A percentile compares a stretch with the other conserved stretches of the same genome.
Conservation (phyloP, 2,888 invertebrate genomes). For the Alloplasta piceator region DNA sequence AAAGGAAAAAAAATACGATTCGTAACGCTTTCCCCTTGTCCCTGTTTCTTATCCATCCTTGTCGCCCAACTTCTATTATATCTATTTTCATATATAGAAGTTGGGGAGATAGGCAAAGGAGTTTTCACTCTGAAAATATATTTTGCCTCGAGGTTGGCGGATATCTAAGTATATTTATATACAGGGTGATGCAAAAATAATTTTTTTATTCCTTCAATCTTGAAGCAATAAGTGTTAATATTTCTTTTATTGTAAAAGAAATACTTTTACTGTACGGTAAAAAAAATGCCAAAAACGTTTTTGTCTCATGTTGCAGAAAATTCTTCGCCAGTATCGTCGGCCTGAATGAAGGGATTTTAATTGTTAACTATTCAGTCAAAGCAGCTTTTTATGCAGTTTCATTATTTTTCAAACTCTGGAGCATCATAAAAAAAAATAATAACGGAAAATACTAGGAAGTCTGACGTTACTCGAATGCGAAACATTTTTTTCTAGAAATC, state of each 20-base stretch:
- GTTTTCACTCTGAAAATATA: conserved; percentile 62
- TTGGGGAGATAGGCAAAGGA: conserved; percentile 63
- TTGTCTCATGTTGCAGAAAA: too few relatives aligned
- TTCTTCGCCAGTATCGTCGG: too few relatives aligned
- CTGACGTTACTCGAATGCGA: too few relatives aligned
- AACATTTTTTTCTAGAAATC: too few relatives aligned
- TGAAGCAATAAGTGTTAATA: not conserved
- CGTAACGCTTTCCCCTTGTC: conserved; percentile 36
- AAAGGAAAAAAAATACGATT: conserved; percentile 44
- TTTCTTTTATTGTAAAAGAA: not conserved
- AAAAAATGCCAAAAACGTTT: too few relatives aligned
- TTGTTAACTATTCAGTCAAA: too few relatives aligned
- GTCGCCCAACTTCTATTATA: not conserved
- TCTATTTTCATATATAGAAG: conserved; percentile 35
- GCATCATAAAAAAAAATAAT: too few relatives aligned
- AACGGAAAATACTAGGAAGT: too few relatives aligned
- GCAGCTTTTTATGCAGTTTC: too few relatives aligned
- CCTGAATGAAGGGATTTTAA: too few relatives aligned
- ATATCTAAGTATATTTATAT: conserved; percentile 26
- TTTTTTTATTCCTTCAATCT: not conserved
- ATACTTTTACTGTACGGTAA: too few relatives aligned
- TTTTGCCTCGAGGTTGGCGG: conserved; percentile 44
- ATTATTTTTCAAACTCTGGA: too few relatives aligned
- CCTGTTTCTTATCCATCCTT: conserved; percentile 11
- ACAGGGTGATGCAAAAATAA: not conserved